These are phyloP conservation scores for Microplitis manilae DNA, from an alignment of 2,888 invertebrate genomes.

Conservation along the genomic window DNA sequence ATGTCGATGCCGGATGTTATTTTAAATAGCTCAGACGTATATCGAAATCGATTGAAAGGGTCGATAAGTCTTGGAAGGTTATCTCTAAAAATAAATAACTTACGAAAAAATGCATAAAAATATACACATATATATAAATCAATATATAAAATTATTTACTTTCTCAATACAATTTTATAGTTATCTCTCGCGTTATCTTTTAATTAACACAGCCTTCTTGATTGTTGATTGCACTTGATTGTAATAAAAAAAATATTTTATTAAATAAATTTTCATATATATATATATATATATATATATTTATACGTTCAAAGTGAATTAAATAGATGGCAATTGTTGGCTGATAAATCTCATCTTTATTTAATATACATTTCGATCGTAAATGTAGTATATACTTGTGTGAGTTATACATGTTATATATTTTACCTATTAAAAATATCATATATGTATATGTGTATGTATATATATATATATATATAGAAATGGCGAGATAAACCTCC, in stretches of 20 bases:
- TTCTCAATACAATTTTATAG: neutral
- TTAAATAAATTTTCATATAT: neutral
- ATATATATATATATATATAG: neutral
- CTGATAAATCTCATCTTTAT: neutral
- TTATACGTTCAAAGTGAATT: neutral
- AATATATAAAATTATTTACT: neutral
- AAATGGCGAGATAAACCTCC: slow-evolving; percentile 9
- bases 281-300: too few relatives aligned
- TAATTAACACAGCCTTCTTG: neutral
- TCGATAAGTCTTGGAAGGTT: slow-evolving; percentile 21
- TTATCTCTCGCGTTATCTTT: neutral
- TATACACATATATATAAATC: neutral
- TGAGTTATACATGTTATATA: neutral
- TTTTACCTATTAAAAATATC: neutral
- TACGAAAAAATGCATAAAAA: neutral
- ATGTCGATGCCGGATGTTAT: slow-evolving; percentile 33
- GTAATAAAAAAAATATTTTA: neutral
- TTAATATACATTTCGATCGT: neutral
- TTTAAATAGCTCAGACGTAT: slow-evolving; percentile 25
- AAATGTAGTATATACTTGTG: neutral
- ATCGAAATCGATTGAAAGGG: slow-evolving; percentile 31
- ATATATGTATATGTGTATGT: neutral
- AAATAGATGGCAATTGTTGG: neutral
- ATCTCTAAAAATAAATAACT: slow-evolving; percentile 21
- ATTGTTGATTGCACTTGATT: neutral